A percentile compares a stretch with the other conserved stretches of the same genome.
Evolutionary conservation across 2,113 vertebrate genomes (phyloP).

Genomic region (Charina bottae): DNA sequence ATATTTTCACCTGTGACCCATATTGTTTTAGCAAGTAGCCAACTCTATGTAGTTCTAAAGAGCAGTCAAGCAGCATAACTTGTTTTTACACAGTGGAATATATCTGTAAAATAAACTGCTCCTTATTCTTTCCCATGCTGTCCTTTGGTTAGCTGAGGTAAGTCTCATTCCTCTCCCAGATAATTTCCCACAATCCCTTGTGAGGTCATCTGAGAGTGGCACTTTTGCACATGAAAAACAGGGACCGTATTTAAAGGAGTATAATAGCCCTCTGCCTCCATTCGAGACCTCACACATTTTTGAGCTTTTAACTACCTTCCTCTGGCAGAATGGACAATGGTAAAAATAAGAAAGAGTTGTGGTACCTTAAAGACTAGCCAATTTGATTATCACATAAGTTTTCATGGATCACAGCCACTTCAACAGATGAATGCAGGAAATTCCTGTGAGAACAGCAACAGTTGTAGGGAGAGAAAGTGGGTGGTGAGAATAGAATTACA

Average conservation of each 20-base stretch:
- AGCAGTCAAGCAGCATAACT: slow-evolving; percentile 25
- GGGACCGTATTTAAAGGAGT: neutral
- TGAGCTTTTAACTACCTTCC: slow-evolving; percentile 12
- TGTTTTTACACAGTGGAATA: slow-evolving; percentile 33
- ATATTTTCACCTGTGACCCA: slow-evolving; percentile 21
- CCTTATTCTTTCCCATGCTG: slow-evolving; percentile 20
- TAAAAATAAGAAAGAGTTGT: slow-evolving; percentile 4
- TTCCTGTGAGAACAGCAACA: neutral
- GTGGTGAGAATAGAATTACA: neutral
- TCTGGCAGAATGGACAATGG: neutral
- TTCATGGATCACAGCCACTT: neutral
- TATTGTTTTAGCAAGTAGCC: slow-evolving; percentile 31
- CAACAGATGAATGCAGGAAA: neutral
- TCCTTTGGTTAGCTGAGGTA: slow-evolving; percentile 17
- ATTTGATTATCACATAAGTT: neutral
- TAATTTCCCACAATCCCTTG: slow-evolving; percentile 19
- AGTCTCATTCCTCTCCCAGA: slow-evolving; percentile 6
- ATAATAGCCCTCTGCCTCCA: neutral
- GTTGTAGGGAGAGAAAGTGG: neutral
- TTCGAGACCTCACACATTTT: slow-evolving; percentile 24
- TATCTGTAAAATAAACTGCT: slow-evolving; percentile 21
- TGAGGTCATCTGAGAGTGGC: neutral
- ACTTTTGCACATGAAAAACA: slow-evolving; percentile 17
- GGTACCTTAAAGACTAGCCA: neutral
- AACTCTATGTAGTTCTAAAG: slow-evolving; percentile 1